Conservation (phyloP, 1,140 invertebrate genomes). For the Pogonomyrmex californicus region DNA sequence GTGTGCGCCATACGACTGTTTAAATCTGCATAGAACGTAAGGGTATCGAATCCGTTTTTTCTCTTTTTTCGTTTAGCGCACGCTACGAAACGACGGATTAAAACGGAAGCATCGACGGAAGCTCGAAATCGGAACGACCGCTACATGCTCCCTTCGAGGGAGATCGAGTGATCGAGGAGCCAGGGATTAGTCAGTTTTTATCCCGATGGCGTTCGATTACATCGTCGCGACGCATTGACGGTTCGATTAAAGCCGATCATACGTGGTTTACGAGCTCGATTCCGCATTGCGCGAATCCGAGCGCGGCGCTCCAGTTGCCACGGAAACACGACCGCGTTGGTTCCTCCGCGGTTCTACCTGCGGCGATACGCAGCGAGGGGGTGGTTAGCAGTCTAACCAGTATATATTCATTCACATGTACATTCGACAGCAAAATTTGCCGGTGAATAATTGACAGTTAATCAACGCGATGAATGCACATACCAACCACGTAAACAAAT, state of each 20-base stretch:
- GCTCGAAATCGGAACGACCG: neutral
- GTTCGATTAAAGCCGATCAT: slow-evolving; percentile 5
- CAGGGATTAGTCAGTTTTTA: slow-evolving; percentile 25
- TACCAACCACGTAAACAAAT: neutral
- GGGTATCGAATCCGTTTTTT: slow-evolving; percentile 21
- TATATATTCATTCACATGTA: slow-evolving; percentile 5
- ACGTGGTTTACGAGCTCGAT: slow-evolving; percentile 28
- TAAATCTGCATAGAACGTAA: slow-evolving; percentile 10
- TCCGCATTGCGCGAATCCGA: neutral
- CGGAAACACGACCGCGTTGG: slow-evolving; percentile 47
- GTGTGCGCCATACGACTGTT: slow-evolving; percentile 1
- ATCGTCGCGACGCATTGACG: slow-evolving; percentile 9
- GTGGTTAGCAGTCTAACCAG: slow-evolving; percentile 27
- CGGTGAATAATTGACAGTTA: slow-evolving; percentile 28
- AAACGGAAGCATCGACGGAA: neutral
- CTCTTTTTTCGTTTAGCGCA: neutral
- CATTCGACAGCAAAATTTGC: slow-evolving; percentile 8
- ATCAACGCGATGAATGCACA: neutral
- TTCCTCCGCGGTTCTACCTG: slow-evolving; percentile 47
- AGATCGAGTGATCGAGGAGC: neutral
- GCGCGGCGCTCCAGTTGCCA: slow-evolving; percentile 42
- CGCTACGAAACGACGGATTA: neutral
- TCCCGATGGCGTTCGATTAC: slow-evolving; percentile 7
- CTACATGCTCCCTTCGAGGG: neutral
- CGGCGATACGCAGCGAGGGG: slow-evolving; percentile 26